Base-by-base conservation (phyloP, 1,140 invertebrate species). In the Pachypsylla venusta region DNA sequence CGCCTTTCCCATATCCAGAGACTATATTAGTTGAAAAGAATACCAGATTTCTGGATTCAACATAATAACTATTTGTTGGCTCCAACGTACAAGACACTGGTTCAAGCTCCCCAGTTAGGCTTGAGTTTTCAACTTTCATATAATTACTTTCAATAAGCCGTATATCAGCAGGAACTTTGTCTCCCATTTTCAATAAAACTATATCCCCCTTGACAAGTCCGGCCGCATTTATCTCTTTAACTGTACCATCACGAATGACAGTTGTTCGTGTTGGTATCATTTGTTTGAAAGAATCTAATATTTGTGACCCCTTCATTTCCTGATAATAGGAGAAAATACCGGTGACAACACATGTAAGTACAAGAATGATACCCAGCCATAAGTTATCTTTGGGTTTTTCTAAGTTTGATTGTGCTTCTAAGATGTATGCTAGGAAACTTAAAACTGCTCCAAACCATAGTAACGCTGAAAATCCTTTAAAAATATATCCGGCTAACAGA, bases 21-120 rank as follows among this genome's bases (percentile, higher is more conserved):
- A 88, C 81, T 35, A 81, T 82, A 67, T 83, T 86, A 1, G 85
- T 87, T 1, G 84, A 86, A 67, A 86, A 87, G 71, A 87, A 87
- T 20, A 81, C 83, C 53, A 89, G 69, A 68, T 89, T 89, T 65
- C 76, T 82, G 0, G 84, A 84, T 71, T 88, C 85, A 30, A 87
- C 67, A 1, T 83, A 77, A 69, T 82, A 82, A 1, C 75, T 62
- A 55, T 64, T 60, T 13, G 61, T 60, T 19, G 58, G 53, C 13
- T 26, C 55, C 0, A 55, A 42, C 1, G 74, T 76, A 30, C 84
- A 69, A 12, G 74, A 67, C 67, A 83, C 79, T 2, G 85, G 81
- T 64, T 87, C 82, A 53, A 83, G 85, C 73, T 89, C 85, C 39
- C 85, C 85, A 16, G 85, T 88, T 56, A 89, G 72, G 0, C 73